A percentile compares a stretch with the other conserved stretches of the same genome.
Evolutionary conservation across 2,113 vertebrate species (phyloP).

Genomic region (Rafetus swinhoei): DNA sequence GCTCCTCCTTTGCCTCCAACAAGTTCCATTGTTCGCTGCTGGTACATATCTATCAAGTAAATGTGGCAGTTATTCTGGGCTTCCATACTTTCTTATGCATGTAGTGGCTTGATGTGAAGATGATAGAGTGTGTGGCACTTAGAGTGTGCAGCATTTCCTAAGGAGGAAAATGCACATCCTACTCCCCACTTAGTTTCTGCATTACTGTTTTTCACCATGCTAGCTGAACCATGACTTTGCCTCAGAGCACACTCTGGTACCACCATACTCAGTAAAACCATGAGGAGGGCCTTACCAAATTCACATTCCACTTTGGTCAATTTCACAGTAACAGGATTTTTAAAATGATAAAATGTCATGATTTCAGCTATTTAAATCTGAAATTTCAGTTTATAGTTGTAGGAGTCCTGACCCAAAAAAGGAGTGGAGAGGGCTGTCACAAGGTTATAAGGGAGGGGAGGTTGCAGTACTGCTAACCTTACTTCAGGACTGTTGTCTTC

Average conservation of each 20-base stretch:
- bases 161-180: not conserved
- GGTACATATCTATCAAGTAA: not conserved
- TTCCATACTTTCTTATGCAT: slow-evolving; percentile 3
- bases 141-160: not conserved
- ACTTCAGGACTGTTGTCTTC: no score
- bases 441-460: no score
- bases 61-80: not conserved
- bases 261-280: not conserved
- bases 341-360: no score
- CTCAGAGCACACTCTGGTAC: not conserved
- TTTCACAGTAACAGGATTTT: no score
- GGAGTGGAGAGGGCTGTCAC: no score
- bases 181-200: not conserved
- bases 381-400: no score
- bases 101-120: not conserved
- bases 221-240: not conserved
- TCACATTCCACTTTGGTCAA: no score
- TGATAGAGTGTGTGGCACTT: not conserved
- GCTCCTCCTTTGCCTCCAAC: no score
- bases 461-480: no score
- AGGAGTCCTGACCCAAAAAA: no score
- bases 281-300: no score
- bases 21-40: accelerated
- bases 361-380: no score
- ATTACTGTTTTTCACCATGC: slow-evolving; percentile 3